Percentiles rank a stretch among this genome's conserved stretches.
Conservation (phyloP, 1,140 invertebrate species). For the Ceratoteleas bidentatus region DNA sequence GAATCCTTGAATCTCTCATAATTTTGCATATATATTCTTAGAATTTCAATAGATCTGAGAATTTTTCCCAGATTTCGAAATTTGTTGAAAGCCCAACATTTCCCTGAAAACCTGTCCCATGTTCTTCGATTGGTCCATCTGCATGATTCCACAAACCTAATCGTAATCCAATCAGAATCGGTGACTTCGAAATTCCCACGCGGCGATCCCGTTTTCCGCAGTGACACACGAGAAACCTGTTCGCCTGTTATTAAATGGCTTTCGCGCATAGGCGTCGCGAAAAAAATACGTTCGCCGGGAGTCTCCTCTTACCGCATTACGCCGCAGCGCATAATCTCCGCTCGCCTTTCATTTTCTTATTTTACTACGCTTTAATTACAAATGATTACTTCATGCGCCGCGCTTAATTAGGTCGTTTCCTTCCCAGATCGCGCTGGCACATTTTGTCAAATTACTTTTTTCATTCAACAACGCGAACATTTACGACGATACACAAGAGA, state of each 20-base stretch:
- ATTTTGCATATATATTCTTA: too few relatives aligned
- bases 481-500: too few relatives aligned
- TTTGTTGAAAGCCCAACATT: too few relatives aligned
- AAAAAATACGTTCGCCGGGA: constrained; percentile 23
- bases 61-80: too few relatives aligned
- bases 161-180: background rate
- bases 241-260: constrained; percentile 19
- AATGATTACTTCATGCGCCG: constrained; percentile 13
- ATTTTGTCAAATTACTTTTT: too few relatives aligned
- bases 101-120: too few relatives aligned
- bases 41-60: too few relatives aligned
- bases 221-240: constrained; percentile 21
- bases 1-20: too few relatives aligned
- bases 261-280: constrained; percentile 21
- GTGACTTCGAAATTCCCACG: constrained; percentile 29
- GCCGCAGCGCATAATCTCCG: constrained; percentile 24
- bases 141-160: too few relatives aligned
- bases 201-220: constrained; percentile 10
- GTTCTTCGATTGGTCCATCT: too few relatives aligned
- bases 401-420: constrained; percentile 5
- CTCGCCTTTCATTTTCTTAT: constrained; percentile 36
- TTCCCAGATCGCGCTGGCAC: too few relatives aligned
- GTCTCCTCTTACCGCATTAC: constrained; percentile 37
- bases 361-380: constrained; percentile 20
- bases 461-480: too few relatives aligned